Evolutionary conservation across 2,888 invertebrate species (phyloP).

Genomic region (Tenthredo amoena): DNA sequence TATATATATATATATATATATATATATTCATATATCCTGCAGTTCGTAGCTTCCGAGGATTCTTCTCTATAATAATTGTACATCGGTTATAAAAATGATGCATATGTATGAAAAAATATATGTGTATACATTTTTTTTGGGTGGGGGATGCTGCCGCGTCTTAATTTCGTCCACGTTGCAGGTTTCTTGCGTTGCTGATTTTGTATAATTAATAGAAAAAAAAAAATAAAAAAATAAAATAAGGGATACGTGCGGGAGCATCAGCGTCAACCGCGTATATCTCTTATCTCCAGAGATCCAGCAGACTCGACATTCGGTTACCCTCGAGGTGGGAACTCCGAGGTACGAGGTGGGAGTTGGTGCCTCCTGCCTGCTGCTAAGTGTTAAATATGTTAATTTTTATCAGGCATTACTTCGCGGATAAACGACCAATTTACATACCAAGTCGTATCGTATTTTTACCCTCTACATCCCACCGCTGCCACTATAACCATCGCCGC

Average conservation of each 20-base stretch:
- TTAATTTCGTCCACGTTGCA: neutral
- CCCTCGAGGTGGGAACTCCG: neutral
- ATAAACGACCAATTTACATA: conserved; percentile 64
- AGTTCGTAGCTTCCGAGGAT: neutral
- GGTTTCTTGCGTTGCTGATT: neutral
- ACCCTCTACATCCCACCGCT: neutral
- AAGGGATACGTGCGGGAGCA: conserved; percentile 24
- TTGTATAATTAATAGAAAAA: neutral
- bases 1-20: neutral
- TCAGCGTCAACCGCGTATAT: conserved; percentile 11
- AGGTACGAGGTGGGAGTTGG: neutral
- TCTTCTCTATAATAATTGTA: neutral
- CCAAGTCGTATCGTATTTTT: conserved; percentile 56
- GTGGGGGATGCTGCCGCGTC: neutral
- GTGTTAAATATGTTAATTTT: conserved; percentile 65
- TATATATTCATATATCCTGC: neutral
- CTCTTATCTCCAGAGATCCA: conserved; percentile 33
- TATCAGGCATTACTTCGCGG: conserved; percentile 62
- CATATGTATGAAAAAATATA: neutral
- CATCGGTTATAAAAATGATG: neutral
- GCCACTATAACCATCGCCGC: neutral
- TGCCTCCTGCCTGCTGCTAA: conserved; percentile 54
- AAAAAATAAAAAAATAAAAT: too few relatives aligned
- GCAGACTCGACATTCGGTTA: conserved; percentile 27
- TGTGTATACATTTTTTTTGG: neutral